Evolutionary conservation across 2,797 vertebrate genomes (phyloP).

Genomic region (Hemibagrus guttatus): DNA sequence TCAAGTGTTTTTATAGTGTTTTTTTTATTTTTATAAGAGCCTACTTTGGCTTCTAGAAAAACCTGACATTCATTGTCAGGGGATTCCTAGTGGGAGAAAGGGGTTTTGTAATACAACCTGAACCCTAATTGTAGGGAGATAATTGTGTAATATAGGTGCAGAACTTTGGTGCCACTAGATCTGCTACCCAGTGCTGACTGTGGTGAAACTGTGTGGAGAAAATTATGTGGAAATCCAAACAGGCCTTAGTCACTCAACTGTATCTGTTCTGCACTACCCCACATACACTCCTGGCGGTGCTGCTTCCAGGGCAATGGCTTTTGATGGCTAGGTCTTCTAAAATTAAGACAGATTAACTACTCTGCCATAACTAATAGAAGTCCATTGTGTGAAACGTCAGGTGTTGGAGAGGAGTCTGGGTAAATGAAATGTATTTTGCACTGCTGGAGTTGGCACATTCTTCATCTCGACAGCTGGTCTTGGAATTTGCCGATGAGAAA

Average conservation of each 20-base stretch:
- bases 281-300: not conserved
- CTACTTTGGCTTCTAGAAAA: constrained; percentile 37
- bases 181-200: constrained; percentile 60
- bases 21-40: constrained; percentile 21
- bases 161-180: constrained; percentile 60
- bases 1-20: constrained; percentile 39
- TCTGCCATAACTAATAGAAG: constrained; percentile 41
- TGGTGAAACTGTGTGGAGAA: constrained; percentile 67
- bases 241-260: constrained; percentile 44
- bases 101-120: constrained; percentile 46
- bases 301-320: not conserved
- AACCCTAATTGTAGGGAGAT: constrained; percentile 56
- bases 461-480: constrained; percentile 56
- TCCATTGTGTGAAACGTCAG: constrained; percentile 32
- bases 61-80: constrained; percentile 32
- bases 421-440: constrained; percentile 39
- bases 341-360: not conserved
- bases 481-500: constrained; percentile 42
- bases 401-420: constrained; percentile 40
- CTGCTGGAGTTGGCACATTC: constrained; percentile 45
- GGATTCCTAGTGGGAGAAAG: constrained; percentile 27
- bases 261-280: not conserved
- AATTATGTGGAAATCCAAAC: constrained; percentile 68
- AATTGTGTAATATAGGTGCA: constrained; percentile 65
- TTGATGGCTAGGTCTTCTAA: constrained; percentile 29